Base-by-base conservation (phyloP, 1,140 invertebrate species). In the Triops cancriformis region DNA sequence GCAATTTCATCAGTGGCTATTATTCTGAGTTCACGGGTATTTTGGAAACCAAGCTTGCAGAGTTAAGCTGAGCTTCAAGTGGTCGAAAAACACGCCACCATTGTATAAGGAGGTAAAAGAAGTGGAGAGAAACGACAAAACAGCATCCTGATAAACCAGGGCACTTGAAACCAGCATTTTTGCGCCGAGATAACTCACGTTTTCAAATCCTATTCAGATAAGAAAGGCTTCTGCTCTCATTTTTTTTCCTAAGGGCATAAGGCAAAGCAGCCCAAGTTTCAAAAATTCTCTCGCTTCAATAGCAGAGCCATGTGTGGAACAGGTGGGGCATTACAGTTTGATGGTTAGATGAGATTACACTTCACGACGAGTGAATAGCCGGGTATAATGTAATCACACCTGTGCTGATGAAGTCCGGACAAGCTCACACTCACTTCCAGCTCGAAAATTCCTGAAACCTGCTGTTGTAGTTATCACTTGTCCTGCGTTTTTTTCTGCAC, bases 301-400 rank as follows among this genome's bases (percentile, higher is more conserved):
- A 64, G 23, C 23, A 64, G 10, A 64, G 51, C 51, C 51, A 4
- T 23, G 51, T 23, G 51, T 64, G 51, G 51, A 64, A 64, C 51
- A 64, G 51, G 51, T 64, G 51, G 14, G 18, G 51, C n/a, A 64
- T 64, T 64, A 64, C 23, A 64, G 51, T 64, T 45, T 64, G 51
- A 64, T 64, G 51, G 51, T 64, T 23, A 64, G 51, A 23, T 64
- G 51, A 64, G 51, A 64, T 64, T 64, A 64, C 51, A 64, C 51
- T 64, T 64, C n/a, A 64, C 51, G 2, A 23, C 11, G 18, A 64
- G 6, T 4, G 51, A 64, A 18, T 23, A 64, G 51, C 3, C 51
- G 18, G 14, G 51, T 37, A 23, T 64, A 23, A 18, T 1, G 23
- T 64, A 14, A 64, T 14, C 51, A 64, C 51, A 64, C 51, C 51